phyloP scores from a whole-genome alignment of 2,113 vertebrate species.

The Serinus canaria region DNA sequence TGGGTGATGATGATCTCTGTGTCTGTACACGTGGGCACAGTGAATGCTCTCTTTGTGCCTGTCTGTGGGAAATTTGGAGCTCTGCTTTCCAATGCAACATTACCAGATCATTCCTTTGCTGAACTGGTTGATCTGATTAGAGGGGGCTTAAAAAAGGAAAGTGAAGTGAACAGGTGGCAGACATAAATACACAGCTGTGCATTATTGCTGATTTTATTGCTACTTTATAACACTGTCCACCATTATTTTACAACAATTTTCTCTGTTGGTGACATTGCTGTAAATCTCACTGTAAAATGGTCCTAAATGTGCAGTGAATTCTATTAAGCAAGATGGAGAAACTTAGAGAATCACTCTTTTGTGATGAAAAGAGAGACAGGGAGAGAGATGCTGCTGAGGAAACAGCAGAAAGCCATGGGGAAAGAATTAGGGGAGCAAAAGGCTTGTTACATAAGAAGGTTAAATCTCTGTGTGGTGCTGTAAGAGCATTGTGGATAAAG shows the following conservation, averaged over 20 bases:
- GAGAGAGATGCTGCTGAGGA: not conserved
- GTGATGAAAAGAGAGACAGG: not conserved
- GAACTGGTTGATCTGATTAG: conserved; percentile 33
- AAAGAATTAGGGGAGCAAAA: not conserved
- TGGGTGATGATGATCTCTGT: not conserved
- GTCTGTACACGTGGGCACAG: not conserved
- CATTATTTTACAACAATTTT: conserved; percentile 59
- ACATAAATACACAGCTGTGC: conserved; percentile 62
- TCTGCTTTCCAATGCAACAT: not conserved
- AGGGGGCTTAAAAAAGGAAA: conserved; percentile 42
- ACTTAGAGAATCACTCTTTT: not conserved
- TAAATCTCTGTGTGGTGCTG: not conserved
- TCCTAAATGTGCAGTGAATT: conserved; percentile 52
- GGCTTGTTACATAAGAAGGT: not conserved
- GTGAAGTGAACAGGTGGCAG: conserved; percentile 61
- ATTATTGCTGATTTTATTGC: conserved; percentile 54
- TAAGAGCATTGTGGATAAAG: not conserved
- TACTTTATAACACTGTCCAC: conserved; percentile 50
- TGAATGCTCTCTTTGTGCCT: not conserved
- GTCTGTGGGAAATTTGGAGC: not conserved
- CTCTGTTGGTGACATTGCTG: conserved; percentile 35
- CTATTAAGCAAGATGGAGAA: not conserved
- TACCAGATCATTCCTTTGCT: conserved; percentile 16
- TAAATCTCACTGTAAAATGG: conserved; percentile 69
- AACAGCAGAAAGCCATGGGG: not conserved